Evolutionary conservation across 2,113 vertebrate genomes (phyloP), one percentile per base, ranked within the genome.

Genomic region (Dipodomys merriami): DNA sequence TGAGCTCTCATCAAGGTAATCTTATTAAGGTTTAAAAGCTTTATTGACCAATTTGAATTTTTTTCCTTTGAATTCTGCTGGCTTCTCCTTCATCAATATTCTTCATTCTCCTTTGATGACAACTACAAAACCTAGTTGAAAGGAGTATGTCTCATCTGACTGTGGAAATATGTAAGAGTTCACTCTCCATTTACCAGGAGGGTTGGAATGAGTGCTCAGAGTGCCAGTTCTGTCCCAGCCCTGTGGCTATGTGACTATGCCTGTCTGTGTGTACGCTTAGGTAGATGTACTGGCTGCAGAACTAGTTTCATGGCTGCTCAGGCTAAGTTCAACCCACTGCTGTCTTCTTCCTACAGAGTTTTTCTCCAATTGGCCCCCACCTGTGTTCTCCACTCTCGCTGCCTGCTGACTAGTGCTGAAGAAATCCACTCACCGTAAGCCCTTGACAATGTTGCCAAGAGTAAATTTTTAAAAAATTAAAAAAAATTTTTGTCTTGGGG

Each of bases 1-100:
- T 49, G 44, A 76, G 67, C 49, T 25, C 65, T 71, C 19, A 78
- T 46, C 76, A 68, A 73, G 77, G 13, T 5, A 2, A 78, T 86
- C 35, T 16, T 57, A 49, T 35, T 10, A 23, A 30, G 33, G 25
- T 82, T 23, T 72, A 68, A 92, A 84, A 93, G 33, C 65, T 44
- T 16, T 62, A 46, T 39, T 29, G 25, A 44, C 33, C 22, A 80
- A 23, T 83, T 22, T 49, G 80, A 18, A 27, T 19, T 33, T 71
- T 49, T 84, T 95, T 44, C 68, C 44, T 85, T 44, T 72, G 60
- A 88, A 91, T 82, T 72, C 39, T 88, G 74, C 60, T 39, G 13
- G 39, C 53, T 44, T 85, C 25, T 91, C 33, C 60, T 67, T 65
- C 2, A 71, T n/a, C 73, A n/a, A 2, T 5, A 62, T 74, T 57